A percentile compares a stretch with the other conserved stretches of the same genome.
phyloP scores from a whole-genome alignment of 2,888 invertebrate genomes.

The Cerceris ruficornis region DNA sequence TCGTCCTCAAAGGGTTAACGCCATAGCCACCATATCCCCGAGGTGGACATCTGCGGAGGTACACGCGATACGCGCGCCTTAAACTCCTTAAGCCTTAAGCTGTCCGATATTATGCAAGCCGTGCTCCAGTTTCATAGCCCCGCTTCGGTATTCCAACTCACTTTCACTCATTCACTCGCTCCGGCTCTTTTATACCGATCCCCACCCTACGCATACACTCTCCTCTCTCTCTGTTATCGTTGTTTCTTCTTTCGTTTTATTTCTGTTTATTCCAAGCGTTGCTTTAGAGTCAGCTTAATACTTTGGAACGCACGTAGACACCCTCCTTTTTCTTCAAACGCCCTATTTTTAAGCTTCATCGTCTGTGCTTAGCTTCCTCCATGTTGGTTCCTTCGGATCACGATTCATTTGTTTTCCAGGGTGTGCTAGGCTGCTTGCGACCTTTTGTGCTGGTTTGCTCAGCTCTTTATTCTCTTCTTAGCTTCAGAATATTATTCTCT shows the following conservation, averaged over 20 bases:
- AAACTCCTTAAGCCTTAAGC: conserved; percentile 65
- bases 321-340: too few relatives aligned
- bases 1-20: too few relatives aligned
- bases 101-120: conserved; percentile 79
- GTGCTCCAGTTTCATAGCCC: conserved; percentile 79
- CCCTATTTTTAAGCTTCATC: too few relatives aligned
- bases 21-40: background rate
- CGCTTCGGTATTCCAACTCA: conserved; percentile 76
- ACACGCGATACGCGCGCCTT: conserved; percentile 58
- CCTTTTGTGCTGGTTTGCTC: too few relatives aligned
- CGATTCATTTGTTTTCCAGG: too few relatives aligned
- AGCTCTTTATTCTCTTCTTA: too few relatives aligned
- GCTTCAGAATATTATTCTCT: too few relatives aligned
- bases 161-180: conserved; percentile 79
- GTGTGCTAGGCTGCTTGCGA: too few relatives aligned
- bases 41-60: conserved; percentile 40
- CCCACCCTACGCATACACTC: background rate
- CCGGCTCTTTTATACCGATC: conserved; percentile 64
- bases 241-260: conserved; percentile 33
- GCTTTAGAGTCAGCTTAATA: too few relatives aligned
- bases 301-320: too few relatives aligned
- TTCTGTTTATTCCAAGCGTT: conserved; percentile 1
- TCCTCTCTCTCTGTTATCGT: conserved; percentile 27
- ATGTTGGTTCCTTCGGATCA: too few relatives aligned
- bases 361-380: too few relatives aligned